Evolutionary conservation across 2,888 invertebrate species (phyloP).

Genomic region (Andrena chrysosceles): DNA sequence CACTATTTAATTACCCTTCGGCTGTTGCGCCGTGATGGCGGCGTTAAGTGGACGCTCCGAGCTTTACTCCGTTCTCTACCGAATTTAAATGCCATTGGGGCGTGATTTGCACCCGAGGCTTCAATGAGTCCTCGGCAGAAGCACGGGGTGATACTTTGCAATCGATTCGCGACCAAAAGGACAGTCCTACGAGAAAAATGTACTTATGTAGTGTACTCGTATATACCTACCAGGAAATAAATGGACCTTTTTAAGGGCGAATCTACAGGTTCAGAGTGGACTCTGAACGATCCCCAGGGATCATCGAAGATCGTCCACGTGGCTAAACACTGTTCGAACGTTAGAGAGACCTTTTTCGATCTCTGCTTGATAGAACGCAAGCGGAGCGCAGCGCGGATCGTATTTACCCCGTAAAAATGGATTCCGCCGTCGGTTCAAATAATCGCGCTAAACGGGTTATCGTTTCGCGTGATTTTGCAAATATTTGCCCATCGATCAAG

Average conservation of each 20-base stretch:
- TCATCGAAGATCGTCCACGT: no score
- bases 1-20: constrained; percentile 50
- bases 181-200: no score
- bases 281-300: no score
- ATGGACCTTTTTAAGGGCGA: no score
- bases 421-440: constrained; percentile 49
- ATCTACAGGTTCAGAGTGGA: no score
- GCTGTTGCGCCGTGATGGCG: constrained; percentile 16
- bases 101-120: constrained; percentile 26
- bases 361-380: no score
- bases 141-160: background rate
- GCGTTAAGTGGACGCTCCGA: constrained; percentile 33
- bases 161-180: no score
- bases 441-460: constrained; percentile 66
- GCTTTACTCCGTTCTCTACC: constrained; percentile 12
- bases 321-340: no score
- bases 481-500: constrained; percentile 69
- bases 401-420: constrained; percentile 48
- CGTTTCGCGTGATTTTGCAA: constrained; percentile 71
- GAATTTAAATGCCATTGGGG: constrained; percentile 44
- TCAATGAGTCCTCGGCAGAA: constrained; percentile 2
- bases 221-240: no score
- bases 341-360: no score
- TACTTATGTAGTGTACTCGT: no score
- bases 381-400: background rate